Conservation (phyloP, 2,888 invertebrate genomes). For the Theretra japonica region DNA sequence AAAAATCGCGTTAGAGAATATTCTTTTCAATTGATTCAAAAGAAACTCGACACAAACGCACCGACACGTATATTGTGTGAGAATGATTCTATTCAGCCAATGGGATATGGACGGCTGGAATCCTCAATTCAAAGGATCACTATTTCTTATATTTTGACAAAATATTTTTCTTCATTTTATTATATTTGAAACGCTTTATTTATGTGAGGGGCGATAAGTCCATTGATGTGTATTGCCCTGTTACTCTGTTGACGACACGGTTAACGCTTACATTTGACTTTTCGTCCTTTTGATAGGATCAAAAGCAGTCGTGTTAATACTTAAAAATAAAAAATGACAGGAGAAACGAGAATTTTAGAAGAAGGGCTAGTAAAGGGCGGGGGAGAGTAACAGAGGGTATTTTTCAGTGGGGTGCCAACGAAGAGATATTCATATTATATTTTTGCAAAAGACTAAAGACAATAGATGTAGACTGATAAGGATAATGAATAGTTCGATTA, state of each 20-base stretch:
- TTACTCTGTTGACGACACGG: not conserved
- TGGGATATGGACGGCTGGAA: conserved; percentile 28
- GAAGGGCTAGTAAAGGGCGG: too few species aligned
- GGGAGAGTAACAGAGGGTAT: too few species aligned
- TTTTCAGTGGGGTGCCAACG: too few species aligned
- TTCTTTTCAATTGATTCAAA: conserved; percentile 30
- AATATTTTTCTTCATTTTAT: conserved; percentile 6
- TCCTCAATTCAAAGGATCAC: conserved; percentile 27
- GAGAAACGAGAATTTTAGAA: too few species aligned
- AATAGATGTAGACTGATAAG: too few species aligned
- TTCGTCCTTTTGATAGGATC: too few species aligned
- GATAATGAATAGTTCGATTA: too few species aligned
- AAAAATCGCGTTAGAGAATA: conserved; percentile 11
- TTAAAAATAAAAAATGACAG: too few species aligned
- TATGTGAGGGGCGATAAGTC: conserved; percentile 5
- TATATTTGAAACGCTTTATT: conserved; percentile 17
- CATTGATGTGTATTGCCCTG: not conserved
- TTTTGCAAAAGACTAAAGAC: too few species aligned
- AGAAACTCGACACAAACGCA: conserved; percentile 27
- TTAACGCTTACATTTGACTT: not conserved
- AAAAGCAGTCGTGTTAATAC: too few species aligned
- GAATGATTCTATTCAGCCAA: conserved; percentile 29
- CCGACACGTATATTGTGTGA: conserved; percentile 27
- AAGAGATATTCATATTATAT: too few species aligned
- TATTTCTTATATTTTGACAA: conserved; percentile 28